Base-by-base conservation (phyloP, 2,113 vertebrate species). In the Sarotherodon lohbergeri region DNA sequence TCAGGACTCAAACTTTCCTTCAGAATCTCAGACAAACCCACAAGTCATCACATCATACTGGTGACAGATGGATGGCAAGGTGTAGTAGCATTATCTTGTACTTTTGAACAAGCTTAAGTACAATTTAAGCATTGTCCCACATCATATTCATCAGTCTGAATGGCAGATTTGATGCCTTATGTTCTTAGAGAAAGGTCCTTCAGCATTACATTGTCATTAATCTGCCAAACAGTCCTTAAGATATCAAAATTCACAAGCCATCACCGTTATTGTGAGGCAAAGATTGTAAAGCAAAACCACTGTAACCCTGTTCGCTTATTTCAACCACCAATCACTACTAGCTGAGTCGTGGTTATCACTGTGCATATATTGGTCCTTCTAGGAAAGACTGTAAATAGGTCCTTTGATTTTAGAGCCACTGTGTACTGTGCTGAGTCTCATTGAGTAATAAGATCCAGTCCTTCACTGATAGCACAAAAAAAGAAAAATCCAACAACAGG, bases 391-490 rank as follows among this genome's bases (percentile, higher is more conserved):
- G 50, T 73, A 80, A 43, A 48, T 32, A 43, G 43, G 76, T 90
- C 78, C 57, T 57, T 78, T 50, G 24, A 88, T 81, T 76, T 36
- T 71, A 12, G 36, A 83, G 86, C 39, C 39, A 56, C 55, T 80
- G 68, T 79, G 27, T 73, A 78, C 81, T 55, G 61, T 24, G 56
- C 16, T 19, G 57, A 63, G 48, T 88, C 66, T 91, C 68, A 19
- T 10, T 82, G 27, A 88, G 66, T 85, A 7, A 80, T 22, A 36
- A 90, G 81, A 82, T 94, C 92, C 83, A 88, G 82, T 90, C 88
- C 66, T 85, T 86, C 43, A 81, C 78, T 71, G 48, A 71, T 7
- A 55, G 66, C 68, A 55, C 29, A 84, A 80, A 85, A 85, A 10
- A 80, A 29, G 54, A 78, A 87, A 88, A 59, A 86, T 80, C 50